phyloP scores from a whole-genome alignment of 2,797 vertebrate genomes.

The Crocodylus rhombifer region DNA sequence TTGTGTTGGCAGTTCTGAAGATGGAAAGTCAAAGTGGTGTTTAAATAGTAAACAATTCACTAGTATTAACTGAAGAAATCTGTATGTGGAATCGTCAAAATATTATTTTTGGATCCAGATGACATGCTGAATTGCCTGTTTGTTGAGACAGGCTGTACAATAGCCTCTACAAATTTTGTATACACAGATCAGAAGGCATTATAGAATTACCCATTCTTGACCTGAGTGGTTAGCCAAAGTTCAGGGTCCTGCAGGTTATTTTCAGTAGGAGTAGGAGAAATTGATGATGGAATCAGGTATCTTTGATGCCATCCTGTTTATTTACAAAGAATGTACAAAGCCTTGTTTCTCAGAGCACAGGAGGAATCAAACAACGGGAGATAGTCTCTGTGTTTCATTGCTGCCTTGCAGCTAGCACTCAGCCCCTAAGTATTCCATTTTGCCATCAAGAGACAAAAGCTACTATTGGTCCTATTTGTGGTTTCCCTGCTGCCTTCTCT shows the following conservation, averaged over 20 bases:
- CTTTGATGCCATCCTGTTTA: not conserved
- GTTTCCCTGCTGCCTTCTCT: too few species aligned
- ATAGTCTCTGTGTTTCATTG: not conserved
- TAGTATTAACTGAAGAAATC: slow-evolving; percentile 21
- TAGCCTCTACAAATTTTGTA: not conserved
- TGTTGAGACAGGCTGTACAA: slow-evolving; percentile 8
- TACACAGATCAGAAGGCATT: not conserved
- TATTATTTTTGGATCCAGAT: slow-evolving; percentile 28
- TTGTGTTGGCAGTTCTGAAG: not conserved
- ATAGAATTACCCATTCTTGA: not conserved
- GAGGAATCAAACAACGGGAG: not conserved
- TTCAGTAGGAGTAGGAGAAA: not conserved
- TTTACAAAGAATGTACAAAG: not conserved
- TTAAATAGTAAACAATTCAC: slow-evolving; percentile 24
- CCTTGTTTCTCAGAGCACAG: not conserved
- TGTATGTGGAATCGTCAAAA: not conserved
- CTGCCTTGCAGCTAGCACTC: not conserved
- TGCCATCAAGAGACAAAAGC: too few species aligned
- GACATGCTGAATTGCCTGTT: not conserved
- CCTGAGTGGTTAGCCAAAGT: not conserved
- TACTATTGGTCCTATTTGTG: too few species aligned
- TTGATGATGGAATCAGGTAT: not conserved
- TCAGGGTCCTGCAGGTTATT: not conserved
- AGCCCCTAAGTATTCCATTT: too few species aligned
- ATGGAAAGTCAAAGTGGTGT: not conserved